Percentiles rank a stretch among this genome's conserved stretches.
phyloP scores from a whole-genome alignment of 1,140 invertebrate species.

The Pinna nobilis region DNA sequence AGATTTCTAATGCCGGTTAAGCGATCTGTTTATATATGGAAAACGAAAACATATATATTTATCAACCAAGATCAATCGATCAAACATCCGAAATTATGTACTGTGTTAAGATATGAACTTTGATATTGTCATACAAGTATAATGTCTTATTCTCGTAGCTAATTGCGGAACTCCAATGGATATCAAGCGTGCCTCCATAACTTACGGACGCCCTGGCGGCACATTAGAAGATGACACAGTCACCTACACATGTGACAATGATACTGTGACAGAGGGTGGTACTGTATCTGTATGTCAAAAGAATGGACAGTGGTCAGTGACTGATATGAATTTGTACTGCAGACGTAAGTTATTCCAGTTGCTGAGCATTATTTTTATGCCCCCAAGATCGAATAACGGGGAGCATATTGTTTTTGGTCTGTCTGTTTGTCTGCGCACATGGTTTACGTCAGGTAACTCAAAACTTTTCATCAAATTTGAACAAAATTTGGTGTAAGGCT shows the following conservation, averaged over 20 bases:
- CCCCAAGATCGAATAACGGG: too few relatives aligned
- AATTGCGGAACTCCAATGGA: constrained; percentile 1
- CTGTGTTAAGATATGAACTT: not conserved
- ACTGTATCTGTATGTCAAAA: not conserved
- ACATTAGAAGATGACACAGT: not conserved
- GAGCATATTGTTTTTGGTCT: too few relatives aligned
- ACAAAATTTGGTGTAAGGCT: too few relatives aligned
- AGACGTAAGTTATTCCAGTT: constrained; percentile 1
- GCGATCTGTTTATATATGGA: not conserved
- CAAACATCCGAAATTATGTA: not conserved
- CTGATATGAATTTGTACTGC: constrained; percentile 2
- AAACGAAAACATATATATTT: not conserved
- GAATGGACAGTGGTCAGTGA: constrained; percentile 3
- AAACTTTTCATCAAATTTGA: too few relatives aligned
- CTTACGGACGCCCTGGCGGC: not conserved
- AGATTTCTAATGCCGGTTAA: not conserved
- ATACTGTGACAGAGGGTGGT: not conserved
- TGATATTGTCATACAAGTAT: not conserved
- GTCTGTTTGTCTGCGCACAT: too few relatives aligned
- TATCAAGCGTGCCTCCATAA: not conserved
- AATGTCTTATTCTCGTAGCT: not conserved
- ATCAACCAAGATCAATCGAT: not conserved
- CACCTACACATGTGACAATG: not conserved
- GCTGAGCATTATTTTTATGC: too few relatives aligned
- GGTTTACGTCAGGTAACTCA: too few relatives aligned